Evolutionary conservation across 2,113 vertebrate genomes (phyloP).

Genomic region (Xiphophorus maculatus): DNA sequence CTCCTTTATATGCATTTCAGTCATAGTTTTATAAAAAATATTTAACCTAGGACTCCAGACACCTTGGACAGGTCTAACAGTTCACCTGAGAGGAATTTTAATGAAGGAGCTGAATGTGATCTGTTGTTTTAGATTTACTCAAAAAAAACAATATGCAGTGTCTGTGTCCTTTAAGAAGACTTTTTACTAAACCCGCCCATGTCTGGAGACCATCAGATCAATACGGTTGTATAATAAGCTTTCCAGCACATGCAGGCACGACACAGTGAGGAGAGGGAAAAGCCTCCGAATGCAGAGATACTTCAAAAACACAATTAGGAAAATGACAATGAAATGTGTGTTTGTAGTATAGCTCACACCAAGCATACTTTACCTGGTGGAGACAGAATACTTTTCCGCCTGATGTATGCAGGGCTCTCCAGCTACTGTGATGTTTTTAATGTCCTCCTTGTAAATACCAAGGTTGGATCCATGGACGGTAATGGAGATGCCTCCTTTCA

Average conservation of each 20-base stretch:
- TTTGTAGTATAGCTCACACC: neutral
- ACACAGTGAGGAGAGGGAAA: neutral
- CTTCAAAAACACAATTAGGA: neutral
- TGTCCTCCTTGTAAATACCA: conserved; percentile 86
- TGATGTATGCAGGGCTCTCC: conserved; percentile 82
- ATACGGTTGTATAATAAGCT: conserved; percentile 28
- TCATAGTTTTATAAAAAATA: neutral
- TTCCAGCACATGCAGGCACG: neutral
- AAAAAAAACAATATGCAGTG: neutral
- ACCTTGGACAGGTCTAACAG: neutral
- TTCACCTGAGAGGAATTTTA: neutral
- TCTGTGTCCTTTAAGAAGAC: conserved; percentile 10
- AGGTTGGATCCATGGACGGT: conserved; percentile 93
- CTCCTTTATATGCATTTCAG: neutral
- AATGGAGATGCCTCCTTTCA: conserved; percentile 87
- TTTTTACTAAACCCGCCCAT: conserved; percentile 12
- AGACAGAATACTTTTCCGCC: conserved; percentile 88
- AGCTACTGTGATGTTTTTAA: conserved; percentile 85
- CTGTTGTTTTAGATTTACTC: neutral
- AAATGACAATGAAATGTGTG: neutral
- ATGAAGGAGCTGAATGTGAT: neutral
- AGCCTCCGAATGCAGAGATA: neutral
- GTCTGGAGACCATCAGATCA: conserved; percentile 37
- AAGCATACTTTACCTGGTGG: conserved; percentile 85
- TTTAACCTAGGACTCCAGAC: too few relatives aligned